Evolutionary conservation across 92 coral and sea anemone genomes (phyloP).

Genomic region (Epizoanthus rinbou): DNA sequence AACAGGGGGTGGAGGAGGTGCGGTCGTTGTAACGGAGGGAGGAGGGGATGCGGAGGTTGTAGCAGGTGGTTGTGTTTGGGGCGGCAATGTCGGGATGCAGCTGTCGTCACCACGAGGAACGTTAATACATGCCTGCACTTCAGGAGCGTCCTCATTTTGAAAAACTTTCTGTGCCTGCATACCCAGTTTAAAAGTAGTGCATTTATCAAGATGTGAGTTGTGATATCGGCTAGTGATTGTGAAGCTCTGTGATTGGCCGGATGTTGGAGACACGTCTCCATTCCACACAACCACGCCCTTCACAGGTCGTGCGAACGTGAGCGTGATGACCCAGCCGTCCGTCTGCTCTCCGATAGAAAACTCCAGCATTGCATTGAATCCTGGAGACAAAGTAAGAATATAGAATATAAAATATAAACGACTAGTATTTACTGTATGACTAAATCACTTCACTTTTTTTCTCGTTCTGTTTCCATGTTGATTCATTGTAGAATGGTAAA

Average conservation of each 20-base stretch:
- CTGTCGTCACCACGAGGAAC: constrained; percentile 10
- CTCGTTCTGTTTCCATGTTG: background rate
- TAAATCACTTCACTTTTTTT: background rate
- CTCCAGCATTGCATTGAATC: constrained; percentile 14
- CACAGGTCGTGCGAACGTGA: constrained; percentile 53
- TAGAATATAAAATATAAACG: too few relatives aligned
- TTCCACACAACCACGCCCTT: constrained; percentile 35
- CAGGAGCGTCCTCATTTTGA: constrained; percentile 15
- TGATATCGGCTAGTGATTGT: constrained; percentile 36
- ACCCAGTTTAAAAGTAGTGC: constrained; percentile 45
- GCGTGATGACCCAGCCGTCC: constrained; percentile 59
- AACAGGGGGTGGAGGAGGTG: background rate
- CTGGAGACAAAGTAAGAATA: too few relatives aligned
- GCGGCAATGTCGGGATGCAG: constrained; percentile 6
- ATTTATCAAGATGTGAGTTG: constrained; percentile 43
- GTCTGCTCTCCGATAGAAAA: constrained; percentile 41
- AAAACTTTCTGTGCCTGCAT: constrained; percentile 37
- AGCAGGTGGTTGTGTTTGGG: constrained; percentile 6
- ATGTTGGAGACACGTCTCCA: constrained; percentile 35
- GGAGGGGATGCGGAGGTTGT: background rate
- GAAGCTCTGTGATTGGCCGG: constrained; percentile 24
- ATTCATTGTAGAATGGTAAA: too few relatives aligned
- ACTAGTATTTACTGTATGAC: background rate
- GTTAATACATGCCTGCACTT: constrained; percentile 13
- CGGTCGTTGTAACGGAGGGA: background rate